Evolutionary conservation across 37 sponge, comb jelly and placozoan species (phyloP).

Genomic region (Halichondria panicea): DNA sequence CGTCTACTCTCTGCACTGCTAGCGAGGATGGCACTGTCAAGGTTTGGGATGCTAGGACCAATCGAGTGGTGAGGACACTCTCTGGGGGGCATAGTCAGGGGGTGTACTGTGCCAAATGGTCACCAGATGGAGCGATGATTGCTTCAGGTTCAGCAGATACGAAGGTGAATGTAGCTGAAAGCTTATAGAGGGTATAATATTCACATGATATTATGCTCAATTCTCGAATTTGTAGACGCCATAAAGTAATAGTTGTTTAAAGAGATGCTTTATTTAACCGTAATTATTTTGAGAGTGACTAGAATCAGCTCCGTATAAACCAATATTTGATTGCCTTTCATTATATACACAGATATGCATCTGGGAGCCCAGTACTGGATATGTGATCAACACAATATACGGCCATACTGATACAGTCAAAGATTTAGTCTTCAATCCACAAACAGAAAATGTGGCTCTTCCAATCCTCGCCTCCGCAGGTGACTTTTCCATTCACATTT

Average conservation of each 20-base stretch:
- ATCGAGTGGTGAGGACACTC: conserved; percentile 20
- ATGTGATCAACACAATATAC: conserved; percentile 64
- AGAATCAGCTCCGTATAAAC: no score
- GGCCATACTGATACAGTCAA: conserved; percentile 79
- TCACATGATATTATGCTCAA: background rate
- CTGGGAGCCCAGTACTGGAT: conserved; percentile 71
- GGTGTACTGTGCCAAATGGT: conserved; percentile 74
- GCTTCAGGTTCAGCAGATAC: conserved; percentile 75
- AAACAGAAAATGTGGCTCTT: conserved; percentile 27
- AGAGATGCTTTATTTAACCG: no score
- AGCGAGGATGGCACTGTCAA: conserved; percentile 69
- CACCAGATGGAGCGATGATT: conserved; percentile 71
- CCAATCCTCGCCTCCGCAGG: conserved; percentile 80
- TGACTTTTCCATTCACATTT: conserved; percentile 58
- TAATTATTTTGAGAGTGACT: no score
- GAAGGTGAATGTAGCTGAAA: conserved; percentile 37
- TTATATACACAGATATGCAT: conserved; percentile 50
- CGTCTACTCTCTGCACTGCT: conserved; percentile 57
- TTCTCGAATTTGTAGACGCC: background rate
- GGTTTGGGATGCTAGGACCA: conserved; percentile 78
- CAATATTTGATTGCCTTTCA: no score
- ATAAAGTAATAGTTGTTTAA: no score
- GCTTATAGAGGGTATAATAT: background rate
- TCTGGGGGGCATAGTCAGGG: conserved; percentile 61
- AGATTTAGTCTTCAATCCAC: conserved; percentile 60